Evolutionary conservation across 2,888 invertebrate genomes (phyloP).

Genomic region (Mesorhabditis sp.): DNA sequence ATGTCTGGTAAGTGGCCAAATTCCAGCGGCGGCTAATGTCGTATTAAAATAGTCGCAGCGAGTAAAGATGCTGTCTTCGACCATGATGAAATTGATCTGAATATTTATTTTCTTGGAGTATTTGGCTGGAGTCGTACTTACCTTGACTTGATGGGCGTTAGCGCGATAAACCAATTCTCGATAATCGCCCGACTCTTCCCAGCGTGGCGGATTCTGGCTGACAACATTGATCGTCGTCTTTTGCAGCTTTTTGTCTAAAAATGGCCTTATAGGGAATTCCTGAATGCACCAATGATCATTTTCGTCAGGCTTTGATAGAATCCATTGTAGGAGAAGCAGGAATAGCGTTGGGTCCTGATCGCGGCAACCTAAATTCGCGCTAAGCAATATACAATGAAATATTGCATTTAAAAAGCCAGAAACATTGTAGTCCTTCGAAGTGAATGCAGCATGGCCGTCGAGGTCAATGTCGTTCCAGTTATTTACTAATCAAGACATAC

Average conservation of each 20-base stretch:
- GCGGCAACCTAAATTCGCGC: neutral
- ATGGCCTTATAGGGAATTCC: neutral
- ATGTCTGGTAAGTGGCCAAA: neutral
- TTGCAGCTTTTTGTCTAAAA: conserved; percentile 1
- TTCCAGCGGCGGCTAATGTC: neutral
- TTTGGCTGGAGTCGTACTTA: neutral
- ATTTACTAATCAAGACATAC: no score
- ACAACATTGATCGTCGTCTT: neutral
- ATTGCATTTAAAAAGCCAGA: no score
- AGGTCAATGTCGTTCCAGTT: no score
- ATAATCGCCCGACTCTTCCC: neutral
- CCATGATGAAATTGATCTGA: conserved; percentile 3
- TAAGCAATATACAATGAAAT: no score
- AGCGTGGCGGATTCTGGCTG: neutral
- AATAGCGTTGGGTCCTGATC: neutral
- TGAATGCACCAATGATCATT: no score
- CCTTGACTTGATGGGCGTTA: neutral
- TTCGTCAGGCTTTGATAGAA: neutral
- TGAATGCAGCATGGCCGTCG: no score
- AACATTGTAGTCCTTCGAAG: no score
- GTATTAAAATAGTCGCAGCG: neutral
- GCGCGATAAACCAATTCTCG: neutral
- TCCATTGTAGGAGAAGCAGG: neutral
- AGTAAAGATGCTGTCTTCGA: neutral
- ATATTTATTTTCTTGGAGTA: neutral